Conservation (phyloP, 2,797 vertebrate species). For the Crocidura indochinensis region DNA sequence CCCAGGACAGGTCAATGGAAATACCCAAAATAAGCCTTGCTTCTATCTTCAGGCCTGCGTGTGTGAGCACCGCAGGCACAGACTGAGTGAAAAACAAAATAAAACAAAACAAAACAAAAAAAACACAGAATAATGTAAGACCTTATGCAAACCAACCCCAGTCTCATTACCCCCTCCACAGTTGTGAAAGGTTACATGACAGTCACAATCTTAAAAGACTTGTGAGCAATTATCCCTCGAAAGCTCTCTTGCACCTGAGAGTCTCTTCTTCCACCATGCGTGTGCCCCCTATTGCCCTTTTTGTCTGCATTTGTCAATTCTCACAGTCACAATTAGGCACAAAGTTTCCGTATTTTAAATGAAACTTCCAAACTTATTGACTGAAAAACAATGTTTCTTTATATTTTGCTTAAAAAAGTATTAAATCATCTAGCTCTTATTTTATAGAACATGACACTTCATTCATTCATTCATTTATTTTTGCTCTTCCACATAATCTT, state of each 20-base stretch:
- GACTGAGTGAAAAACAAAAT: neutral
- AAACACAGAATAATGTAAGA: fast-evolving
- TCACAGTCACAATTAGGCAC: neutral
- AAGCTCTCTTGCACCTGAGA: neutral
- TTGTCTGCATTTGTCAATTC: no score
- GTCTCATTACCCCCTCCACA: neutral
- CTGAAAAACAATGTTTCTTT: slow-evolving; percentile 38
- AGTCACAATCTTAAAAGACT: neutral
- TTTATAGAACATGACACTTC: neutral
- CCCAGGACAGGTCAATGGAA: fast-evolving
- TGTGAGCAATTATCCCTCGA: neutral
- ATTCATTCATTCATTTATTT: no score
- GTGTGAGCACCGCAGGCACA: neutral
- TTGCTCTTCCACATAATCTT: neutral
- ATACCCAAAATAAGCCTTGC: neutral
- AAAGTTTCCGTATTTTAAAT: neutral
- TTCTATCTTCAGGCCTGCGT: neutral
- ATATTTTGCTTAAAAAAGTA: slow-evolving; percentile 19
- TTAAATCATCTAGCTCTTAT: slow-evolving; percentile 24
- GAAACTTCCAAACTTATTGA: slow-evolving; percentile 41
- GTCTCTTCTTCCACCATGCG: neutral
- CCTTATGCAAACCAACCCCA: neutral
- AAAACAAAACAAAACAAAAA: no score
- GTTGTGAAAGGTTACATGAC: neutral
- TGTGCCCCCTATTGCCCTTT: neutral